Evolutionary conservation across 2,113 vertebrate species (phyloP).

Genomic region (Paradoxurus hermaphroditus): DNA sequence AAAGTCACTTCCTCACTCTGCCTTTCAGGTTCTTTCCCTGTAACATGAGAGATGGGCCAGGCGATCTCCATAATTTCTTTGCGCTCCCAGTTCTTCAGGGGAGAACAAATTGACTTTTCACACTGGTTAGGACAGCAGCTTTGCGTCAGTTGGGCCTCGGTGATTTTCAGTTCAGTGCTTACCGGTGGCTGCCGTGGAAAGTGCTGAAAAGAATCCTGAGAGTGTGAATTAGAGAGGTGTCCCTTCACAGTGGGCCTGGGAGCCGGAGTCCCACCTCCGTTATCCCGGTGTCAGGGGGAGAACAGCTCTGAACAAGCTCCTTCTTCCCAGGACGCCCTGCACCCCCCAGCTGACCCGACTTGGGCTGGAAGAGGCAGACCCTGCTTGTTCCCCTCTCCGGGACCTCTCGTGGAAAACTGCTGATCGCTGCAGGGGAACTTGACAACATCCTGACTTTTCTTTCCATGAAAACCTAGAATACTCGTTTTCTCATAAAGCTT

Average conservation of each 20-base stretch:
- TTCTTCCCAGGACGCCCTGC: background rate
- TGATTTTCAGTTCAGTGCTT: background rate
- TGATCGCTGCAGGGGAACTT: background rate
- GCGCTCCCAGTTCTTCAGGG: background rate
- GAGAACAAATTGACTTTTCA: background rate
- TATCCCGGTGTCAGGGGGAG: background rate
- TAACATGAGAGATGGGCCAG: background rate
- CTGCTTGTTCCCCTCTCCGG: background rate
- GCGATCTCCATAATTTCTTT: background rate
- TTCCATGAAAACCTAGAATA: background rate
- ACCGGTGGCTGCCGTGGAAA: background rate
- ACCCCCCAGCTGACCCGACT: background rate
- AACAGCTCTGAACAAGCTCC: background rate
- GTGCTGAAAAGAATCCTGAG: background rate
- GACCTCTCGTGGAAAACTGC: background rate
- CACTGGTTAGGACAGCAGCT: background rate
- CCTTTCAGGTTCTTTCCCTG: background rate
- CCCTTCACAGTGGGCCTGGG: background rate
- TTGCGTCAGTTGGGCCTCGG: accelerated
- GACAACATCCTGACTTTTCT: background rate
- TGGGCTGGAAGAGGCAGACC: background rate
- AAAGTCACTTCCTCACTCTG: background rate
- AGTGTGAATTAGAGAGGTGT: background rate
- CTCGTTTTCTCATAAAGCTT: background rate
- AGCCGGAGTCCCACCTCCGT: background rate